Evolutionary conservation across 2,888 invertebrate genomes (phyloP), one percentile per base, ranked within the genome.

Genomic region (Hydrotaea diabolus): DNA sequence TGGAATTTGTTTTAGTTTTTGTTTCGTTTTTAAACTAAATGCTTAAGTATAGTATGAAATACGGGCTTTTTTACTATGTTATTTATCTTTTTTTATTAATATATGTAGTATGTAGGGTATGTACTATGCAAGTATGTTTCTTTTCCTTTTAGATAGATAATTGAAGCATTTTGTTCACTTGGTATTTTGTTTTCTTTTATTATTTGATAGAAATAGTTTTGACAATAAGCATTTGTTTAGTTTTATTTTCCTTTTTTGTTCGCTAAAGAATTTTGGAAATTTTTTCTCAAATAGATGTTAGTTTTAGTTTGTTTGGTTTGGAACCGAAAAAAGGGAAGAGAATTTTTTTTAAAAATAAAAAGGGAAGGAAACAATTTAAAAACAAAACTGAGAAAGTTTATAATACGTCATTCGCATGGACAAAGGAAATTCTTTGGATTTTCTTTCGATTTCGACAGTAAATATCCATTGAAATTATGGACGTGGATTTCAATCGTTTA

Each of bases 161-260:
- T 76, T 84, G 76, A 81, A 81, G 74, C 80, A 75, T 62, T 75
- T 74, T 69, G 26, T 72, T 74, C n/a, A 21, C 19, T 31, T 59
- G 23, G 53, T 26, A 31, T 53, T 26, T 69, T 59, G 13, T 49
- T 49, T 7, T 57, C 15, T n/a, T 1, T 49, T 21, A 7, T 59
- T 21, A 7, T 59, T 57, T 59, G 26, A 23, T 57, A 49, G 26
- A 59, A 26, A 26, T 13, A 23, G 13, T 26, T 59, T 23, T 31
- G 31, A n/a, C 7, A 26, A n/a, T 31, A 62, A 62, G 62, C 66
- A 43, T 26, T 43, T 19, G 0, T 57, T 21, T 57, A 15, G 2
- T 2, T 53, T 55, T 21, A 21, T 7, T 55, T 55, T 55, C 2
- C n/a, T 53, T 53, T 53, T 4, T 53, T 53, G n/a, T 36, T 36